Conservation (phyloP, 2,888 invertebrate species). For the Thalpophila matura region DNA sequence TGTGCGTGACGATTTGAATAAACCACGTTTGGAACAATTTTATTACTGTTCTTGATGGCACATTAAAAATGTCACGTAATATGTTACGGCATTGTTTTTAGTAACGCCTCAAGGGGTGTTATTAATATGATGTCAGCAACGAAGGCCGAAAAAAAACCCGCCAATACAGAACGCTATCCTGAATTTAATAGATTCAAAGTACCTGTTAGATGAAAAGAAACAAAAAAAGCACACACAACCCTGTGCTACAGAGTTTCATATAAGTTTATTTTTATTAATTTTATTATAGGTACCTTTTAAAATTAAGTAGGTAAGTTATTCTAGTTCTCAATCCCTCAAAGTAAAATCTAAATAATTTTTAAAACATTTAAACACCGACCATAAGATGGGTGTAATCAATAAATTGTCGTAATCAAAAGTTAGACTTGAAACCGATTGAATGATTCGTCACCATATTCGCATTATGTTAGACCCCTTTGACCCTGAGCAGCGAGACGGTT, state of each 20-base stretch:
- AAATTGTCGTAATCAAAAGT: slow-evolving; percentile 19
- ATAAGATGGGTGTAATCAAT: neutral
- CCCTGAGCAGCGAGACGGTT: slow-evolving; percentile 47
- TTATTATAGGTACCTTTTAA: too few species aligned
- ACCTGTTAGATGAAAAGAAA: too few species aligned
- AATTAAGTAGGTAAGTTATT: too few species aligned
- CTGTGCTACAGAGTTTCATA: too few species aligned
- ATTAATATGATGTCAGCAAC: too few species aligned
- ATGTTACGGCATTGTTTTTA: slow-evolving; percentile 22
- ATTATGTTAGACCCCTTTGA: slow-evolving; percentile 53
- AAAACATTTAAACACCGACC: neutral
- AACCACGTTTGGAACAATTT: slow-evolving; percentile 60
- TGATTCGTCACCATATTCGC: slow-evolving; percentile 68
- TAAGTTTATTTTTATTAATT: too few species aligned
- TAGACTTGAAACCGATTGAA: slow-evolving; percentile 55
- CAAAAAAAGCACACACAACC: too few species aligned
- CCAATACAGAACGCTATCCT: too few species aligned
- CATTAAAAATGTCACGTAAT: slow-evolving; percentile 55
- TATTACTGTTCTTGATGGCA: slow-evolving; percentile 65
- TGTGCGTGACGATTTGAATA: slow-evolving; percentile 72
- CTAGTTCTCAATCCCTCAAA: neutral
- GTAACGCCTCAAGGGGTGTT: neutral
- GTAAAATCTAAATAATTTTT: too few species aligned
- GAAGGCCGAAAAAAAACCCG: too few species aligned
- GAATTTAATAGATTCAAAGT: too few species aligned